A percentile compares a stretch with the other conserved stretches of the same genome.
Conservation (phyloP, 2,113 vertebrate species). For the Lasiurus borealis region DNA sequence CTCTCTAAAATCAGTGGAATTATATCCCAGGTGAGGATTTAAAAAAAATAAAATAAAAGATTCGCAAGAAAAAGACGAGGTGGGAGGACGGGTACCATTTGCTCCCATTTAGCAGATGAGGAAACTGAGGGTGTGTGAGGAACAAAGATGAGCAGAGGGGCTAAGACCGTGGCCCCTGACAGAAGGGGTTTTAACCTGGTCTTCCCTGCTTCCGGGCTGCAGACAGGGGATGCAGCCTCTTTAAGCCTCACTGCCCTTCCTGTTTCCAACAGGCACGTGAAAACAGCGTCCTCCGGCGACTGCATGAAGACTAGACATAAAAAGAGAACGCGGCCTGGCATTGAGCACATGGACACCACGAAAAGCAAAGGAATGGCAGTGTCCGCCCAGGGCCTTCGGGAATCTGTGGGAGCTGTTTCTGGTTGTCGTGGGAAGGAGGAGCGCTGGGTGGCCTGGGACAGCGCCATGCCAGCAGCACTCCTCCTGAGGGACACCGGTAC, state of each 20-base stretch:
- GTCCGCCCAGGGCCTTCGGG: neutral
- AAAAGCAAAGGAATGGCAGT: no score
- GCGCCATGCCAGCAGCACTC: neutral
- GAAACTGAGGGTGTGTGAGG: neutral
- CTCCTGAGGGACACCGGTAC: neutral
- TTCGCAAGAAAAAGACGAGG: neutral
- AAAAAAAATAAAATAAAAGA: neutral
- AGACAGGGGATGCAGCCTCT: accelerated
- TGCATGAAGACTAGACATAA: neutral
- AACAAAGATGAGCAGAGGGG: neutral
- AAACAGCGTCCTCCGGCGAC: accelerated
- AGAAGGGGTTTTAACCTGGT: neutral
- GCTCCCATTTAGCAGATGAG: neutral
- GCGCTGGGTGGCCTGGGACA: neutral
- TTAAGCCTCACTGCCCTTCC: neutral
- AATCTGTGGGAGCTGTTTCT: neutral
- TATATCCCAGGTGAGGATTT: neutral
- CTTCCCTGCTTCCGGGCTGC: neutral
- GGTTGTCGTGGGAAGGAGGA: neutral
- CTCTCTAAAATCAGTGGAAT: neutral
- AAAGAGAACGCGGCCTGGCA: neutral
- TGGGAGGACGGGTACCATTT: accelerated
- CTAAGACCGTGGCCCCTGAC: neutral
- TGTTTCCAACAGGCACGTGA: neutral
- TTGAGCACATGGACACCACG: accelerated